A percentile compares a stretch with the other conserved stretches of the same genome.
Conservation (phyloP, 2,888 invertebrate genomes). For the Beris chalybata region DNA sequence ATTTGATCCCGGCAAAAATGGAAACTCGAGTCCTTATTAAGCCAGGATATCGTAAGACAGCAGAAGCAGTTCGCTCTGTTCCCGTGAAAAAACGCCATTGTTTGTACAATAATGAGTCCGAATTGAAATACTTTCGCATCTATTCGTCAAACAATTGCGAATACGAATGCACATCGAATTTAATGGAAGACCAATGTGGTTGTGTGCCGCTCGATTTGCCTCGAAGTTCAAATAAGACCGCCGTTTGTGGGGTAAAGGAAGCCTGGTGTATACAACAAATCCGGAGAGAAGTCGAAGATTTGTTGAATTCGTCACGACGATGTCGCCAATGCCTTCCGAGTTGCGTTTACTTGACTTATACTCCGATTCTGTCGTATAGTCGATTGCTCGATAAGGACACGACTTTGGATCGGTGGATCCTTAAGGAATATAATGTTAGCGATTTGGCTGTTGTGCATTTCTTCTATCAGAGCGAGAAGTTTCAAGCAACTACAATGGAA, state of each 20-base stretch:
- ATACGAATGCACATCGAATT: conserved; percentile 72
- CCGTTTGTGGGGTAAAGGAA: conserved; percentile 69
- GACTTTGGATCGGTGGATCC: not conserved
- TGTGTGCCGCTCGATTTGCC: conserved; percentile 42
- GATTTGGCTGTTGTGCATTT: conserved; percentile 67
- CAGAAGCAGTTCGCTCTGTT: conserved; percentile 8
- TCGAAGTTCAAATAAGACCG: conserved; percentile 65
- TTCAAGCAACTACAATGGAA: conserved; percentile 67
- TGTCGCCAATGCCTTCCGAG: conserved; percentile 7
- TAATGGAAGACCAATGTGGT: conserved; percentile 54
- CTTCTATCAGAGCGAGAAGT: conserved; percentile 67
- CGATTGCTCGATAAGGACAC: not conserved
- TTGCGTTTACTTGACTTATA: not conserved
- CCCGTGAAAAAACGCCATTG: conserved; percentile 59
- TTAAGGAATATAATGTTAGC: conserved; percentile 10
- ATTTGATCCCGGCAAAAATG: conserved; percentile 66
- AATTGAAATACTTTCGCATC: conserved; percentile 54
- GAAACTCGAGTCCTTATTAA: conserved; percentile 67
- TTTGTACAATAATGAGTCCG: conserved; percentile 57
- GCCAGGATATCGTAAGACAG: conserved; percentile 65
- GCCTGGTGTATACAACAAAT: conserved; percentile 60
- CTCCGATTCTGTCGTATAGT: not conserved
- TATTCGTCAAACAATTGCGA: conserved; percentile 74
- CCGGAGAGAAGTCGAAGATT: conserved; percentile 34
- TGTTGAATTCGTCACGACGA: not conserved